These are phyloP conservation scores for Melanostoma mellinum DNA, from an alignment of 2,888 invertebrate species.

Conservation along the genomic window DNA sequence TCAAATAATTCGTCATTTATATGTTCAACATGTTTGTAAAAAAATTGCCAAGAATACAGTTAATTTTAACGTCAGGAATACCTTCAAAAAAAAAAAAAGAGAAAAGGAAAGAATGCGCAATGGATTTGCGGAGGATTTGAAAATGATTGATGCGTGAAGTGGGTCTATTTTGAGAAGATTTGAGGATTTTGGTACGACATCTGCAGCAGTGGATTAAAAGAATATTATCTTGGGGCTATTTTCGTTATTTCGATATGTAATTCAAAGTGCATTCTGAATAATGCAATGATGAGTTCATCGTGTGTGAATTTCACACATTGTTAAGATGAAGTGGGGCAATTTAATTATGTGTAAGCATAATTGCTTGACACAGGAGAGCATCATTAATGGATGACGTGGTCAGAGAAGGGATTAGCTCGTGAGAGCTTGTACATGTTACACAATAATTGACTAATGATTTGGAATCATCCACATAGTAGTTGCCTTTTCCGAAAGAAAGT, in stretches of 20 bases:
- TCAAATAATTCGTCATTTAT: conserved; percentile 56
- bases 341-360: conserved; percentile 38
- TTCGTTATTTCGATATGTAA: conserved; percentile 6
- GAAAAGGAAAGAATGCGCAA: conserved; percentile 14
- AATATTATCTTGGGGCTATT: conserved; percentile 45
- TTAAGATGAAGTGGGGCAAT: conserved; percentile 32
- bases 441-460: conserved; percentile 27
- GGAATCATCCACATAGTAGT: background rate
- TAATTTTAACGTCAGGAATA: conserved; percentile 32
- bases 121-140: conserved; percentile 36
- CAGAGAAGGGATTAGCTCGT: background rate
- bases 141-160: conserved; percentile 61
- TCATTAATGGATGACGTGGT: conserved; percentile 50
- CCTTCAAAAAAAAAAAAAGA: conserved; percentile 5
- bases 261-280: conserved; percentile 1
- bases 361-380: conserved; percentile 27
- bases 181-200: conserved; percentile 27
- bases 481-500: too few relatives aligned
- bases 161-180: conserved; percentile 48
- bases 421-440: conserved; percentile 20
- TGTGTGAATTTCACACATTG: conserved; percentile 43
- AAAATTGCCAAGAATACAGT: conserved; percentile 53
- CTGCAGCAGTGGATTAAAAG: conserved; percentile 44
- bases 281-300: conserved; percentile 4
- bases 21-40: conserved; percentile 41